These are phyloP conservation scores for Chrysina gloriosa DNA, from an alignment of 2,888 invertebrate genomes.

Conservation along the genomic window DNA sequence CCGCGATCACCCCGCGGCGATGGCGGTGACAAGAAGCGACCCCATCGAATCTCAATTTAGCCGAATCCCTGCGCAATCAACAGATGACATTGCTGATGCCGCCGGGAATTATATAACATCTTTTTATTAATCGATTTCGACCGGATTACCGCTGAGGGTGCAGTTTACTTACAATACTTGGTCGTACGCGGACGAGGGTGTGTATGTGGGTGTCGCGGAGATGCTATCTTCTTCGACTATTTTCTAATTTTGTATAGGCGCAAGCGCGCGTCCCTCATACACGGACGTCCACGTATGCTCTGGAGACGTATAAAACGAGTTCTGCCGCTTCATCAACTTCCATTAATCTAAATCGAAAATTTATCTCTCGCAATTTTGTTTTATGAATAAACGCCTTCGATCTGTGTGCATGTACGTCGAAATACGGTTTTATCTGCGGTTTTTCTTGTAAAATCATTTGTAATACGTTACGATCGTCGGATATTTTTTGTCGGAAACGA, in stretches of 20 bases:
- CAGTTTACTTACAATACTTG: conserved; percentile 48
- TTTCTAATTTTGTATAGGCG: conserved; percentile 15
- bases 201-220: not conserved
- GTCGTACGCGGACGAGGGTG: not conserved
- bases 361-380: conserved; percentile 37
- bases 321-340: conserved; percentile 33
- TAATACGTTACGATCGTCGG: no score
- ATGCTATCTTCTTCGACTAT: conserved; percentile 1
- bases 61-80: conserved; percentile 61
- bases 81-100: conserved; percentile 60
- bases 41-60: conserved; percentile 58
- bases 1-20: not conserved
- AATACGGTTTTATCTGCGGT: no score
- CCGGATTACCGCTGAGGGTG: conserved; percentile 59
- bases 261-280: not conserved
- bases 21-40: conserved; percentile 31
- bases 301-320: conserved; percentile 11
- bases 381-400: conserved; percentile 26
- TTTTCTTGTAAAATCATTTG: no score
- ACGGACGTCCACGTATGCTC: not conserved
- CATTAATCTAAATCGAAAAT: conserved; percentile 43
- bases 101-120: conserved; percentile 60
- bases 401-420: not conserved
- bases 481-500: no score
- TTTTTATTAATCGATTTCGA: conserved; percentile 63